Conservation (phyloP, 2,797 vertebrate species). For the Neosilurus hyrtlii region DNA sequence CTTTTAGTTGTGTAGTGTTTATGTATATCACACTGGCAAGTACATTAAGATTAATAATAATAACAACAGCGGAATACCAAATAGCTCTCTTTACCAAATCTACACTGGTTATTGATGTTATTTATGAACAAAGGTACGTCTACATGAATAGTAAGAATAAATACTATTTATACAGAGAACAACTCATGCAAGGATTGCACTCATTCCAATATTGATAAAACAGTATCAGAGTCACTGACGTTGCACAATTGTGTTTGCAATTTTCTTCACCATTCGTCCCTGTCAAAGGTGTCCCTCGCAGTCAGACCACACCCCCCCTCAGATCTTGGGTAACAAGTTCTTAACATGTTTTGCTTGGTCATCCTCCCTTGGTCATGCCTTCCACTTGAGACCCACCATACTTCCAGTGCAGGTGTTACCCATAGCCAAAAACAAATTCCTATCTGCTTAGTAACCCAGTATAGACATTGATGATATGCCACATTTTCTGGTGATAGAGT, state of each 20-base stretch:
- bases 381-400: too few species aligned
- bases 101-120: neutral
- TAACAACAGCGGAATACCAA: neutral
- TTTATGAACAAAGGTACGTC: neutral
- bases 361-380: too few species aligned
- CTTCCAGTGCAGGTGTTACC: too few species aligned
- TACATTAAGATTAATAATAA: too few species aligned
- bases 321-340: too few species aligned
- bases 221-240: neutral
- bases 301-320: too few species aligned
- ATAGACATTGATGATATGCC: neutral
- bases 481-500: neutral
- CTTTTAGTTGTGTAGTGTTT: neutral
- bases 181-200: neutral
- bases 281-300: too few species aligned
- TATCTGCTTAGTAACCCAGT: neutral
- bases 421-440: neutral
- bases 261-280: too few species aligned
- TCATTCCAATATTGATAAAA: neutral
- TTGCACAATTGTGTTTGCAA: too few species aligned
- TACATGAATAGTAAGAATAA: neutral
- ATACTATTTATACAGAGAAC: neutral
- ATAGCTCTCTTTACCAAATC: neutral
- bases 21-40: neutral
- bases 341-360: too few species aligned